These are phyloP conservation scores for Brachionus sp. DNA, from an alignment of 1,140 invertebrate genomes.

Conservation along the genomic window DNA sequence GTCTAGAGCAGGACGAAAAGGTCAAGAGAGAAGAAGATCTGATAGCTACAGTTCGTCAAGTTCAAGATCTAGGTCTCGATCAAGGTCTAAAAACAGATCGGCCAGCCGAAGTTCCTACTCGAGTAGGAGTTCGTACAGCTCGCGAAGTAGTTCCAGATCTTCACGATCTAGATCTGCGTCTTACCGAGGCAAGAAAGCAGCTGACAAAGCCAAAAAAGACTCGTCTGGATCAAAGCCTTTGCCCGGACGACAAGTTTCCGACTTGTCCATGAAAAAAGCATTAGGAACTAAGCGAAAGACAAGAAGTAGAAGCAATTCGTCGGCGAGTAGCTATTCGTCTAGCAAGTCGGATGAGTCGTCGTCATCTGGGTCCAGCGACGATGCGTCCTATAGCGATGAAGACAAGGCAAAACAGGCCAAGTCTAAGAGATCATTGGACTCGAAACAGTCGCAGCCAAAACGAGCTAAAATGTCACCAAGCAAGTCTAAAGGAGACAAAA, in stretches of 20 bases:
- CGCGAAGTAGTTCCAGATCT: conserved; percentile 32
- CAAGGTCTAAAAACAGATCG: conserved; percentile 20
- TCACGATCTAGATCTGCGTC: not conserved
- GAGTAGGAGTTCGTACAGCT: conserved; percentile 27
- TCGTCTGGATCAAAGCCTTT: not conserved
- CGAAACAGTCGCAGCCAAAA: not conserved
- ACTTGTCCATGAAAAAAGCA: conserved; percentile 29
- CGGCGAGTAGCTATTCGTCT: conserved; percentile 42
- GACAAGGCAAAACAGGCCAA: not conserved
- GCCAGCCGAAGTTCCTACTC: conserved; percentile 5
- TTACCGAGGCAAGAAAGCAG: not conserved
- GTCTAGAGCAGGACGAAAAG: not conserved
- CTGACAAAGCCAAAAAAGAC: not conserved
- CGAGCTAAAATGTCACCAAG: conserved; percentile 21
- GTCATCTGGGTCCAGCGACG: conserved; percentile 8
- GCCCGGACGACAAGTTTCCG: conserved; percentile 39
- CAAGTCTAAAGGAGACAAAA: conserved; percentile 29
- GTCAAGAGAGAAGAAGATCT: not conserved
- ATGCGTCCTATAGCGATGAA: conserved; percentile 5
- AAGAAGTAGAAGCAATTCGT: conserved; percentile 40
- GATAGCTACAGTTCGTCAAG: conserved; percentile 32
- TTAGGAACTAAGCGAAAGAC: not conserved
- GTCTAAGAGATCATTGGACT: not conserved
- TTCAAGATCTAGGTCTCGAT: not conserved
- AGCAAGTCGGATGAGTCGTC: conserved; percentile 4